These are phyloP conservation scores for Escarpia spicata DNA, from an alignment of 2,888 invertebrate species.

Conservation along the genomic window DNA sequence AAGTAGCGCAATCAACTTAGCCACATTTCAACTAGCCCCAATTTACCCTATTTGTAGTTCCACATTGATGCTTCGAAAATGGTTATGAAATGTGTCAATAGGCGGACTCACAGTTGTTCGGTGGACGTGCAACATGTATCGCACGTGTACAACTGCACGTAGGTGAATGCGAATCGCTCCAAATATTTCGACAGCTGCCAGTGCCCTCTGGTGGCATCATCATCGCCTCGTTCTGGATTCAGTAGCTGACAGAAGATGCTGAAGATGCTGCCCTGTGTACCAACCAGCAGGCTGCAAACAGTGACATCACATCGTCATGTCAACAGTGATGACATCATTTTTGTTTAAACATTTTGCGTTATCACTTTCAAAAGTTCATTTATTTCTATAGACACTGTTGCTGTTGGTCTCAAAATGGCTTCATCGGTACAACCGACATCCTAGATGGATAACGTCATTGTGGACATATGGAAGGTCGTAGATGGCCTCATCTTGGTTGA, in stretches of 20 bases:
- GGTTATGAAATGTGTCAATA: not conserved
- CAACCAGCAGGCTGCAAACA: constrained; percentile 48
- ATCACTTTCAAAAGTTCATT: too few species aligned
- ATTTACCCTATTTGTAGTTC: not conserved
- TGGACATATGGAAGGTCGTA: too few species aligned
- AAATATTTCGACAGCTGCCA: constrained; percentile 47
- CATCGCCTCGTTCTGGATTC: constrained; percentile 46
- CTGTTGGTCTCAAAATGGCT: too few species aligned
- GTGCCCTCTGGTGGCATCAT: constrained; percentile 53
- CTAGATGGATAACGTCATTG: too few species aligned
- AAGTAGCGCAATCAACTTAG: not conserved
- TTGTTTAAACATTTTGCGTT: too few species aligned
- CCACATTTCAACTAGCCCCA: not conserved
- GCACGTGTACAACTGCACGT: constrained; percentile 41
- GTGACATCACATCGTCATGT: not conserved
- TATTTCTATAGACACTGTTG: too few species aligned
- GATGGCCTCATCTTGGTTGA: too few species aligned
- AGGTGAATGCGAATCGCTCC: constrained; percentile 55
- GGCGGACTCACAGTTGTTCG: constrained; percentile 26
- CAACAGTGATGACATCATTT: not conserved
- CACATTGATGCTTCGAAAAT: not conserved
- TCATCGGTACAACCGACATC: too few species aligned
- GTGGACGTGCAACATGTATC: constrained; percentile 36
- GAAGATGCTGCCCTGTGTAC: constrained; percentile 45
- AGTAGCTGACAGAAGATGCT: constrained; percentile 56